Percentiles rank a stretch among this genome's conserved stretches.
Conservation (phyloP, 2,113 vertebrate species). For the Vulpes vulpes region DNA sequence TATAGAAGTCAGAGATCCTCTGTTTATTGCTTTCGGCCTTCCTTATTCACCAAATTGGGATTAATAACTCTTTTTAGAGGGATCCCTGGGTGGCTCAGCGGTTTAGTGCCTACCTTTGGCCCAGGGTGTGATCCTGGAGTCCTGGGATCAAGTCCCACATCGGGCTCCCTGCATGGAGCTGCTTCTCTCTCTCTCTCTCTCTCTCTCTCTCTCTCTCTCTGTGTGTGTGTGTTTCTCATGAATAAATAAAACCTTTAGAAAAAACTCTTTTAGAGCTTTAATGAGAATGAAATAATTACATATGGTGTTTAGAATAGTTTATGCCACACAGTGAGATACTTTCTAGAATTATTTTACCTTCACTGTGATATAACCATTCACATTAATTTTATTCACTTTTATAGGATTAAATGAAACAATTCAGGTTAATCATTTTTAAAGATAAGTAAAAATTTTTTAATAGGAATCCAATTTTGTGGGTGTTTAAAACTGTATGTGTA, state of each 20-base stretch:
- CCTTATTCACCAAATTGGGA: not conserved
- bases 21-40: not conserved
- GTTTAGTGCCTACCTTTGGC: too few species aligned
- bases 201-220: too few species aligned
- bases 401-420: not conserved
- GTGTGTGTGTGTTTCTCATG: too few species aligned
- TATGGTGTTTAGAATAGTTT: not conserved
- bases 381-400: not conserved
- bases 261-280: not conserved
- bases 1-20: not conserved
- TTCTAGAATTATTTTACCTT: not conserved
- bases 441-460: not conserved
- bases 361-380: not conserved
- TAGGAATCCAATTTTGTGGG: not conserved
- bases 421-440: not conserved
- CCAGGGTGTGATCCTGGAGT: too few species aligned
- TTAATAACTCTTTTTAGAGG: not conserved
- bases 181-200: too few species aligned
- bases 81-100: too few species aligned
- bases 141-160: too few species aligned
- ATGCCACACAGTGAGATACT: not conserved
- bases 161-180: too few species aligned
- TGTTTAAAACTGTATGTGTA: not conserved
- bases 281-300: not conserved
- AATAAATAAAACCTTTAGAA: too few species aligned